phyloP scores from a whole-genome alignment of 2,113 vertebrate species.

The Microtus oregoni region DNA sequence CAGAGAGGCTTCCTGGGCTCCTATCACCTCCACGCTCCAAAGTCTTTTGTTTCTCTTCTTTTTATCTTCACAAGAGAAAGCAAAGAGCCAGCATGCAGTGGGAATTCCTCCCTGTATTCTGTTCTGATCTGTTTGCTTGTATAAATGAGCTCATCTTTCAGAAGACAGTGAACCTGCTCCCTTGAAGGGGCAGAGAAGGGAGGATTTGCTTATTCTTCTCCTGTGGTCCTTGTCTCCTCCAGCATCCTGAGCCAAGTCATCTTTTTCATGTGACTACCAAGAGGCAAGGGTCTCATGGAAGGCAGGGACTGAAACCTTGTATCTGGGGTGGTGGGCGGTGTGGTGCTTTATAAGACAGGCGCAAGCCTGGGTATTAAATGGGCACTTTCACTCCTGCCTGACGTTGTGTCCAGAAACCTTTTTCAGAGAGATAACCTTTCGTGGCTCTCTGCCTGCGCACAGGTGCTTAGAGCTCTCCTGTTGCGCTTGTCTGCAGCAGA shows the following conservation, averaged over 20 bases:
- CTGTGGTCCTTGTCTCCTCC: not conserved
- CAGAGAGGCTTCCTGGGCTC: not conserved
- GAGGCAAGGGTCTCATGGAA: not conserved
- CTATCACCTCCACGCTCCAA: not conserved
- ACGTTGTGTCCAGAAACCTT: not conserved
- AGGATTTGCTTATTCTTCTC: not conserved
- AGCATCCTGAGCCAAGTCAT: not conserved
- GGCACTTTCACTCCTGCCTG: not conserved
- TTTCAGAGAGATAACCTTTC: not conserved
- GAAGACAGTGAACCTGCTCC: not conserved
- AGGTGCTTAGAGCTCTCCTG: not conserved
- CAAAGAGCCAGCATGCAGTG: slow-evolving; percentile 12
- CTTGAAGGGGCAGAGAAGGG: not conserved
- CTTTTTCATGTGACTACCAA: not conserved
- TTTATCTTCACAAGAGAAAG: slow-evolving; percentile 42
- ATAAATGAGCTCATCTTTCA: slow-evolving; percentile 49
- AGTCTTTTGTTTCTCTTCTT: slow-evolving; percentile 63
- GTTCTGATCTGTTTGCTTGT: slow-evolving; percentile 60
- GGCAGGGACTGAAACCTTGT: not conserved
- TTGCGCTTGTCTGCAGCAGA: not conserved
- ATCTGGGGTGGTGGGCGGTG: not conserved
- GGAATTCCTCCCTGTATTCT: not conserved
- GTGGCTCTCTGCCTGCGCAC: not conserved
- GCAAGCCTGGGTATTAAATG: not conserved
- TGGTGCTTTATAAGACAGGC: not conserved